These are phyloP conservation scores for Chaetodon trifascialis DNA, from an alignment of 2,113 vertebrate species.

Conservation along the genomic window DNA sequence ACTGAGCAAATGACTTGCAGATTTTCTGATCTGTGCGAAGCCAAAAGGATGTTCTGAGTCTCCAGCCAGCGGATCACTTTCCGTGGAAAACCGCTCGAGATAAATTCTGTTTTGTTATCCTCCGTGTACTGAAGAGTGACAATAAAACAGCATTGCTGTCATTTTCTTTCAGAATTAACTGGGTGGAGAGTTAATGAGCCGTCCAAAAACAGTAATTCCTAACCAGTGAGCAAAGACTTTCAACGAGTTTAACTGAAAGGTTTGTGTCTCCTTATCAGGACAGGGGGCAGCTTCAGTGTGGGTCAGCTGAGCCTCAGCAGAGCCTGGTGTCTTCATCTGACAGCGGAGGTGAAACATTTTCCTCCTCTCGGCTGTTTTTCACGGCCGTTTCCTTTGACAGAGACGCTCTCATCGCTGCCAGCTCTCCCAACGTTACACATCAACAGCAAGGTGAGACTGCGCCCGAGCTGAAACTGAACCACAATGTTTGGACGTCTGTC, in stretches of 20 bases:
- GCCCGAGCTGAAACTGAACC: slow-evolving; percentile 40
- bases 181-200: not conserved
- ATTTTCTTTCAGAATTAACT: not conserved
- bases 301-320: slow-evolving; percentile 11
- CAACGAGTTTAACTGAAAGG: not conserved
- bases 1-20: slow-evolving; percentile 13
- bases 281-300: not conserved
- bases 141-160: not conserved
- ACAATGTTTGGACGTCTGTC: slow-evolving; percentile 41
- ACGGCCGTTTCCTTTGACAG: slow-evolving; percentile 44
- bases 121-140: not conserved
- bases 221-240: not conserved
- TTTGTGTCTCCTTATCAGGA: not conserved
- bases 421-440: slow-evolving; percentile 69
- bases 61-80: not conserved
- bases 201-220: not conserved
- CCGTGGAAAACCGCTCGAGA: not conserved
- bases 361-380: slow-evolving; percentile 22
- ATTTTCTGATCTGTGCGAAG: not conserved
- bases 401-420: slow-evolving; percentile 59
- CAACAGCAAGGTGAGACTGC: slow-evolving; percentile 57
- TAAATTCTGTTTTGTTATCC: not conserved
- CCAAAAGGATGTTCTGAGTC: not conserved
- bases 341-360: slow-evolving; percentile 28
- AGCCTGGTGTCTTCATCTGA: slow-evolving; percentile 12